Percentiles rank a stretch among this genome's conserved stretches.
These are phyloP conservation scores for Pelecanoides urinatrix DNA, from an alignment of 2,113 vertebrate species.

Conservation along the genomic window DNA sequence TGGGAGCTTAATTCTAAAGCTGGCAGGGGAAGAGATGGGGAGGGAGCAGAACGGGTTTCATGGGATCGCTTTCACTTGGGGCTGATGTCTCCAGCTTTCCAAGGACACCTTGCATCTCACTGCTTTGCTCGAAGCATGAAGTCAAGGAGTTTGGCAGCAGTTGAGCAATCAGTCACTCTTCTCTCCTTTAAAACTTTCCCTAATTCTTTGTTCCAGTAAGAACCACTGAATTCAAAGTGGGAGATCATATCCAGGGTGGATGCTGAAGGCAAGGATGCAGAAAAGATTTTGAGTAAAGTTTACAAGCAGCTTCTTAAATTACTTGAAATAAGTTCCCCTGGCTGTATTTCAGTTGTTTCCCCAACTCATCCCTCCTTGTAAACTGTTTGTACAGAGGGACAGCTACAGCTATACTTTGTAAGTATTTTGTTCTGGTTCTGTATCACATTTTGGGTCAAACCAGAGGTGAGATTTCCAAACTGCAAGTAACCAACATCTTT, in stretches of 20 bases:
- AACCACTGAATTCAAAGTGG: not conserved
- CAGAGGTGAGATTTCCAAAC: not conserved
- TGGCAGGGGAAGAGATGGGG: not conserved
- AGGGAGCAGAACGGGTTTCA: not conserved
- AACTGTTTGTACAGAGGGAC: not conserved
- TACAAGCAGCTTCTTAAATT: not conserved
- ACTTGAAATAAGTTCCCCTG: not conserved
- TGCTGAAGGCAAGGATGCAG: not conserved
- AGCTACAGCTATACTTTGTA: not conserved
- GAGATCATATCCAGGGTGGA: not conserved
- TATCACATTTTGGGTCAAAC: not conserved
- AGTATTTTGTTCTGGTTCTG: not conserved
- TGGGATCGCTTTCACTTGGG: not conserved
- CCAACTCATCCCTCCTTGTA: not conserved
- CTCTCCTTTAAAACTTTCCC: not conserved
- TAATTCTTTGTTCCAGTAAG: not conserved
- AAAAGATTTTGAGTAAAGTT: not conserved
- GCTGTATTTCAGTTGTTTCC: not conserved
- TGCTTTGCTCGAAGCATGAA: not conserved
- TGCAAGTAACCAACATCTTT: not conserved
- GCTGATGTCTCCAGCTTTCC: not conserved
- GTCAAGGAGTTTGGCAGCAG: not conserved
- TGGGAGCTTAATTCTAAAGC: not conserved
- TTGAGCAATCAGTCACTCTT: not conserved
- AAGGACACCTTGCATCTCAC: not conserved